phyloP scores from a whole-genome alignment of 1,140 invertebrate genomes.

The Sycophaga agraensis region DNA sequence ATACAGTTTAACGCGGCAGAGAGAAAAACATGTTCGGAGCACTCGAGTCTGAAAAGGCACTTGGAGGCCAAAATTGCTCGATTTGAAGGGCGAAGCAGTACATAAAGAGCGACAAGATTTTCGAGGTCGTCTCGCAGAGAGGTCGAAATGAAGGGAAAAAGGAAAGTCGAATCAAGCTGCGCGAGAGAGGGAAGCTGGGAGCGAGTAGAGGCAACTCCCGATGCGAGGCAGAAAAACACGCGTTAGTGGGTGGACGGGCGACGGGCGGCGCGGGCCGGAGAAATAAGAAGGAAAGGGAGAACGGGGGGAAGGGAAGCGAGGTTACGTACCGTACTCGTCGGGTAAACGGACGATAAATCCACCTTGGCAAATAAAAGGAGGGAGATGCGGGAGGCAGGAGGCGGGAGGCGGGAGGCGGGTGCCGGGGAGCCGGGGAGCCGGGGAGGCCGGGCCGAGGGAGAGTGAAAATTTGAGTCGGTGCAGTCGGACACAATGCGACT shows the following conservation, averaged over 20 bases:
- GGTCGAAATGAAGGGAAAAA: conserved; percentile 3
- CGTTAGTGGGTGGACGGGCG: conserved; percentile 14
- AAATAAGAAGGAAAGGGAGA: conserved; percentile 10
- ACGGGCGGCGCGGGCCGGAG: too few relatives aligned
- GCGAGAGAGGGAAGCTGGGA: background rate
- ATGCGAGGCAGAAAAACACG: conserved; percentile 15
- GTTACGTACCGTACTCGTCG: conserved; percentile 35
- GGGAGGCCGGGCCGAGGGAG: conserved; percentile 3
- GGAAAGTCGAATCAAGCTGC: conserved; percentile 13
- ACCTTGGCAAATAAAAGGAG: conserved; percentile 37
- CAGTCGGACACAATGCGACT: conserved; percentile 38
- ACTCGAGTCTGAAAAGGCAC: background rate
- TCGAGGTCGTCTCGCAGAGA: conserved; percentile 21
- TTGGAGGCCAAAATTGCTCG: conserved; percentile 1
- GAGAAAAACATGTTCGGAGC: too few relatives aligned
- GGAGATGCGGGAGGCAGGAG: too few relatives aligned
- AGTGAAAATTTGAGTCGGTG: conserved; percentile 33
- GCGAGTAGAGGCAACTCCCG: background rate
- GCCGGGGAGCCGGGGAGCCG: background rate
- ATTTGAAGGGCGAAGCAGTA: background rate
- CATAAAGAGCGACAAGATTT: conserved; percentile 31
- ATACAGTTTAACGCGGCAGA: too few relatives aligned
- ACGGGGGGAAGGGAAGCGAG: conserved; percentile 8
- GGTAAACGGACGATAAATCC: conserved; percentile 42
- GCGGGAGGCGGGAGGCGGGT: conserved; percentile 16